A percentile compares a stretch with the other conserved stretches of the same genome.
phyloP scores from a whole-genome alignment of 2,113 vertebrate genomes.

The Physeter macrocephalus region DNA sequence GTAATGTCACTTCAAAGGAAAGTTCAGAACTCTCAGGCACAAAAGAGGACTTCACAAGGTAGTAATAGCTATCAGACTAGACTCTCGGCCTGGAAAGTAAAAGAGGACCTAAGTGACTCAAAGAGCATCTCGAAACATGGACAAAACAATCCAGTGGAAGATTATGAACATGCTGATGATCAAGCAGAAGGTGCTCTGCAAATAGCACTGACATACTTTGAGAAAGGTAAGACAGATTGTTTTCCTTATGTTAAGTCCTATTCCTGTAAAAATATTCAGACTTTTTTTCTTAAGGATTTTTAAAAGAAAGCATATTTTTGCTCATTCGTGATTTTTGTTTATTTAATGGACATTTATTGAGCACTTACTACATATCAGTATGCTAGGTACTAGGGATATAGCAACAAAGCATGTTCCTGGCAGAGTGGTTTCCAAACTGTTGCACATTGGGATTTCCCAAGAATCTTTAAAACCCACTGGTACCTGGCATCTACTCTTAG shows the following conservation, averaged over 20 bases:
- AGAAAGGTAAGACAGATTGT: slow-evolving; percentile 82
- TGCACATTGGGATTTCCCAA: not conserved
- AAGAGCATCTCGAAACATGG: not conserved
- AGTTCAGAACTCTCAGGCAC: not conserved
- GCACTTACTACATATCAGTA: not conserved
- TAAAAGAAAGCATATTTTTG: not conserved
- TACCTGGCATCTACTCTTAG: not conserved
- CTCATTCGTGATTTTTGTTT: not conserved
- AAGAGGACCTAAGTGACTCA: not conserved
- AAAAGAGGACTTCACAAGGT: not conserved
- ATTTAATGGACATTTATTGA: slow-evolving; percentile 11
- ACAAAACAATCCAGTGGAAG: not conserved
- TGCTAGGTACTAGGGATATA: not conserved
- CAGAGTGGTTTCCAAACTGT: not conserved
- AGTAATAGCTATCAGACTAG: slow-evolving; percentile 21
- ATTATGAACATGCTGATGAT: not conserved
- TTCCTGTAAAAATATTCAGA: not conserved
- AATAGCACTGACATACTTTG: slow-evolving; percentile 78
- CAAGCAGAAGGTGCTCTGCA: slow-evolving; percentile 64
- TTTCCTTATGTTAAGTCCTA: slow-evolving; percentile 43
- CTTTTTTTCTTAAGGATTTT: not conserved
- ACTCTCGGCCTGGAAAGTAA: slow-evolving; percentile 62
- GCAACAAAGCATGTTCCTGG: not conserved
- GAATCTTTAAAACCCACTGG: slow-evolving; percentile 14
- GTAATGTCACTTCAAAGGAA: slow-evolving; percentile 56